A percentile compares a stretch with the other conserved stretches of the same genome.
Conservation (phyloP, 2,888 invertebrate species). For the Agrotis ipsilon region DNA sequence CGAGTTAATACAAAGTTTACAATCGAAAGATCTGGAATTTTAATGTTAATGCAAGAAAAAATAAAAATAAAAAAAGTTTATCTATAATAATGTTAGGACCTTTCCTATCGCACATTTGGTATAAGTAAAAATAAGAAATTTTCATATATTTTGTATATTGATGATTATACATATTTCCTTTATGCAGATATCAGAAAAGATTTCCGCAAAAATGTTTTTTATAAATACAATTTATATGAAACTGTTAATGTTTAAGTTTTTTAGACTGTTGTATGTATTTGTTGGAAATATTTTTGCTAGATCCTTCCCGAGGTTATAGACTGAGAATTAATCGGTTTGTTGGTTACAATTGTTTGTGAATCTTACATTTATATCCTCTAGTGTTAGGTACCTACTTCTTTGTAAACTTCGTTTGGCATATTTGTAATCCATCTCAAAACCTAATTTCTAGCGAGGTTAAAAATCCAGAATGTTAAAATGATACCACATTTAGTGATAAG, state of each 20-base stretch:
- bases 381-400: not conserved
- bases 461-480: conserved; percentile 4
- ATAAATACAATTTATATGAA: conserved; percentile 65
- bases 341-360: conserved; percentile 16
- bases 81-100: conserved; percentile 68
- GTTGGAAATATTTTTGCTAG: conserved; percentile 74
- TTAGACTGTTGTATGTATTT: conserved; percentile 69
- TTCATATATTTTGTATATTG: conserved; percentile 69
- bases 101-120: conserved; percentile 73
- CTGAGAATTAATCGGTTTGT: conserved; percentile 61
- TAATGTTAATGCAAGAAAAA: conserved; percentile 70
- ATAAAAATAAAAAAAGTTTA: conserved; percentile 64
- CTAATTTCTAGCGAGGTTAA: conserved; percentile 4
- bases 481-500: not conserved
- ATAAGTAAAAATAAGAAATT: conserved; percentile 67
- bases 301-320: conserved; percentile 72
- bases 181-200: conserved; percentile 78
- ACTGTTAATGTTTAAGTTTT: conserved; percentile 66
- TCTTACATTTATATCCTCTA: not conserved
- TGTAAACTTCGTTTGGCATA: not conserved
- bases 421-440: not conserved
- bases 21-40: conserved; percentile 76
- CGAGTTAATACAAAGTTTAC: conserved; percentile 63
- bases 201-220: conserved; percentile 77
- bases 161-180: conserved; percentile 75